Conservation (phyloP, 2,888 invertebrate genomes). For the Notodonta ziczac region DNA sequence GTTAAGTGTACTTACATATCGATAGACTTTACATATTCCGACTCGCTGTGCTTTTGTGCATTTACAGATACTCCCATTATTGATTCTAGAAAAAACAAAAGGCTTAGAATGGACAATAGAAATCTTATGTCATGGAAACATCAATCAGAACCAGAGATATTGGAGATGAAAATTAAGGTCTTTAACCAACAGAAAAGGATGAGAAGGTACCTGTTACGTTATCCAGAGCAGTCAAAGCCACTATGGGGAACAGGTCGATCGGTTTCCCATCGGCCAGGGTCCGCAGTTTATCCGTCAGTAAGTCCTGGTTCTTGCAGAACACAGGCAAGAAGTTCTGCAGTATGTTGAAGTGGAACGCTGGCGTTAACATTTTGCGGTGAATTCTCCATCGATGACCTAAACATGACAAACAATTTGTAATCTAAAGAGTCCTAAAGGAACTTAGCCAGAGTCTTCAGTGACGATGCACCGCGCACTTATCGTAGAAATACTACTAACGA, state of each 20-base stretch:
- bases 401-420: too few species aligned
- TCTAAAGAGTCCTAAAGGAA: too few species aligned
- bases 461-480: too few species aligned
- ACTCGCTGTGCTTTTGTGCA: conserved; percentile 88
- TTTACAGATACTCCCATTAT: conserved; percentile 92
- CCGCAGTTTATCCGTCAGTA: conserved; percentile 83
- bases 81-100: conserved; percentile 85
- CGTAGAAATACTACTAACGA: too few species aligned
- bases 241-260: conserved; percentile 86
- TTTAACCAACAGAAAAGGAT: too few species aligned
- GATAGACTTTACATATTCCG: conserved; percentile 90
- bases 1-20: conserved; percentile 88
- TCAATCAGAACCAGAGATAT: too few species aligned
- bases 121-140: too few species aligned
- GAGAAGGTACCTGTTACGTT: conserved; percentile 64
- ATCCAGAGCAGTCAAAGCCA: conserved; percentile 82
- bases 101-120: too few species aligned
- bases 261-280: conserved; percentile 60
- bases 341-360: conserved; percentile 92
- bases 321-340: conserved; percentile 88
- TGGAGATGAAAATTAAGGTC: not conserved
- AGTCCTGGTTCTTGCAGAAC: conserved; percentile 86
- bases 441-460: too few species aligned
- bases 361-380: conserved; percentile 89
- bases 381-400: conserved; percentile 85